Evolutionary conservation across 2,797 vertebrate species (phyloP).

Genomic region (Podarcis lilfordi): DNA sequence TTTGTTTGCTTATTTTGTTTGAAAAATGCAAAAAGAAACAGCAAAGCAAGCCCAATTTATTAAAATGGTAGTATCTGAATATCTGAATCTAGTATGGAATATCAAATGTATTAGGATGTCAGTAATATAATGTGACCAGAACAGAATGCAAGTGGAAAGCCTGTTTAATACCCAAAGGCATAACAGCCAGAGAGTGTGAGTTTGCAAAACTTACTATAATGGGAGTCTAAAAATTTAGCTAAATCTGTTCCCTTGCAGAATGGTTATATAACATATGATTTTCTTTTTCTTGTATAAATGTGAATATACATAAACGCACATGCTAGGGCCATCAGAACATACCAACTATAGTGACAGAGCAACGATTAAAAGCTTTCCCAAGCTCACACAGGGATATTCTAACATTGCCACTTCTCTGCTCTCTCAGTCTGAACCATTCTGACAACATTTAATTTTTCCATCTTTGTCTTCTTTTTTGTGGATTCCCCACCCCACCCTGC

Average conservation of each 20-base stretch:
- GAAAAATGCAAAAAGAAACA: not conserved
- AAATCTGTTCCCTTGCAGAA: not conserved
- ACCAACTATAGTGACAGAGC: not conserved
- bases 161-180: not conserved
- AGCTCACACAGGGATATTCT: constrained; percentile 12
- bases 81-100: not conserved
- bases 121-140: constrained; percentile 30
- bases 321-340: not conserved
- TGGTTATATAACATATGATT: not conserved
- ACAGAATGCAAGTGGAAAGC: not conserved
- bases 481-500: too few relatives aligned
- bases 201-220: constrained; percentile 20
- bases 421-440: not conserved
- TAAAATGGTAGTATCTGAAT: not conserved
- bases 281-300: not conserved
- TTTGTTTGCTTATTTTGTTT: not conserved
- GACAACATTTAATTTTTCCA: not conserved
- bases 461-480: not conserved
- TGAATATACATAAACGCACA: constrained; percentile 1
- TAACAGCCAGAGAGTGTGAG: constrained; percentile 17
- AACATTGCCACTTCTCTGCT: not conserved
- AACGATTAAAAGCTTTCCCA: not conserved
- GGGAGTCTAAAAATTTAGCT: constrained; percentile 19
- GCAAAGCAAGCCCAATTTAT: not conserved
- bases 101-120: not conserved